Base-by-base conservation (phyloP, 2,113 vertebrate genomes). In the Sardina pilchardus region DNA sequence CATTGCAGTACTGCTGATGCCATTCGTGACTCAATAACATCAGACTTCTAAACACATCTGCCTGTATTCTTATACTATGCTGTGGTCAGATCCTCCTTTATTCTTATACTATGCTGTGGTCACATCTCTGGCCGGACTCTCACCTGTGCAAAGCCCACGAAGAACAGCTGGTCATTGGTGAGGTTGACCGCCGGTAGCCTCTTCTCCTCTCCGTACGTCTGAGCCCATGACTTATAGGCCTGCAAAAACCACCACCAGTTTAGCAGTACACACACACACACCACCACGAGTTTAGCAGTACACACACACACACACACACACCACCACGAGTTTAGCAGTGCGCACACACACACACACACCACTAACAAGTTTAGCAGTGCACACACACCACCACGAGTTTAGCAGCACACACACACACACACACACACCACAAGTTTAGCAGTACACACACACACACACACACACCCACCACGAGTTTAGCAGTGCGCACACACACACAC, bases 101-200 rank as follows among this genome's bases (percentile, higher is more conserved):
- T 1, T 26, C 83, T n/a, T 63, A 21, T 6, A 78, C 50, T 48
- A 50, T 53, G 4, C 50, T 53, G 50, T 17, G 50, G 14, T 53
- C 50, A 53, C 2, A 17, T 53, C 50, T 4, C 50, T 53, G 50
- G 3, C 50, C 50, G 1, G 19, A 45, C 81, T 88, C 81, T 88
- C 93, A 99, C 98, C 97, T 99, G 98, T 0, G 98, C 98, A 39
- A 99, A 99, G 83, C 98, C 98, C 85, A 99, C 96, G 0, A 99
- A 99, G 95, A 99, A 99, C 81, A 99, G 97, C 93, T 99, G 98
- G 87, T 99, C 96, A 84, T 97, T 99, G 86, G 97, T 98, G 89
- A 99, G 95, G 81, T 95, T 97, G 87, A 99, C 95, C 0, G 97
- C 98, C 0, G 98, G 98, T 75, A 99, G 95, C 82, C 42, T 94